Conservation (phyloP, 2,797 vertebrate species). For the Enteromius thamalakanensis region DNA sequence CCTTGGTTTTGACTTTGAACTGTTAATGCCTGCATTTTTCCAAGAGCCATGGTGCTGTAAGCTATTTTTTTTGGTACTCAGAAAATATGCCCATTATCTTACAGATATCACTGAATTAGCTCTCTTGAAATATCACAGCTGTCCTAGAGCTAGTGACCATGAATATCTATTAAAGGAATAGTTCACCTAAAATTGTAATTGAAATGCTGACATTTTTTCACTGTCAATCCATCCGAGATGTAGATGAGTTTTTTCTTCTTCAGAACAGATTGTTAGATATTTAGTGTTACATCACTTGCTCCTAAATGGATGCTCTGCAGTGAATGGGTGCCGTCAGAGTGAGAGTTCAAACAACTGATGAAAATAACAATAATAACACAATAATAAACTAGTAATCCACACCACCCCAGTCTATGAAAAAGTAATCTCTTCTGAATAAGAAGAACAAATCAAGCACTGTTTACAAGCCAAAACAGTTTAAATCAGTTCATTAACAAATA, state of each 20-base stretch:
- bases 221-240: not conserved
- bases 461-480: not conserved
- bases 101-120: not conserved
- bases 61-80: not conserved
- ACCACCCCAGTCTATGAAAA: not conserved
- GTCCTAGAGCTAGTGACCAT: not conserved
- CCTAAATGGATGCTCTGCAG: not conserved
- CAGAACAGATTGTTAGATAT: not conserved
- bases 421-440: not conserved
- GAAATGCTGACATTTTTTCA: not conserved
- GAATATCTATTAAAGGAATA: not conserved
- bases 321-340: not conserved
- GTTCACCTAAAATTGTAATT: not conserved
- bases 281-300: not conserved
- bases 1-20: slow-evolving; percentile 13
- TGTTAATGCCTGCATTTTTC: not conserved
- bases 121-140: not conserved
- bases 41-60: not conserved
- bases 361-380: not conserved
- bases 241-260: not conserved
- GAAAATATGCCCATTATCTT: not conserved
- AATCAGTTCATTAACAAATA: not conserved
- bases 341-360: not conserved
- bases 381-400: not conserved
- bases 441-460: not conserved